Evolutionary conservation across 2,113 vertebrate genomes (phyloP).

Genomic region (Pelecanus crispus): DNA sequence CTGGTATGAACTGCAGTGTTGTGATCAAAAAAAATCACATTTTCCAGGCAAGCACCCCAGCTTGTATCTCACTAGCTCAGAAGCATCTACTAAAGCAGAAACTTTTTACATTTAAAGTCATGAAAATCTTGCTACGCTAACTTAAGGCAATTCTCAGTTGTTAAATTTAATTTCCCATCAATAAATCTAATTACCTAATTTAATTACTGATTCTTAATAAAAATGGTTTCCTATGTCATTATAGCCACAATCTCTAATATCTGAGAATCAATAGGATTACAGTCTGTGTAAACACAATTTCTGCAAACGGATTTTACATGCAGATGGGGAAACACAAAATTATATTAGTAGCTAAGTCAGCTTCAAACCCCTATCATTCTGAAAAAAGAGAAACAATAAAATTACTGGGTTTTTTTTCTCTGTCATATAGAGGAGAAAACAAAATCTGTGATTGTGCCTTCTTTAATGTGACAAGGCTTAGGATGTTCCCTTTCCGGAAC

Average conservation of each 20-base stretch:
- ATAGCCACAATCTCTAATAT: not conserved
- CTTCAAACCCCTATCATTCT: not conserved
- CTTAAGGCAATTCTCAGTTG: not conserved
- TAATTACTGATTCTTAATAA: slow-evolving; percentile 35
- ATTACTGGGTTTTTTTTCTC: not conserved
- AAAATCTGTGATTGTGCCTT: not conserved
- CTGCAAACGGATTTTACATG: not conserved
- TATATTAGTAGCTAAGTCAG: not conserved
- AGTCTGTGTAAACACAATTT: not conserved
- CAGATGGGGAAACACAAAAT: not conserved
- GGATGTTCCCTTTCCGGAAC: not conserved
- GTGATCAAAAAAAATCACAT: not conserved
- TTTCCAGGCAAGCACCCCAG: not conserved
- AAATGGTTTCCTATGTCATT: not conserved
- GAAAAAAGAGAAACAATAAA: not conserved
- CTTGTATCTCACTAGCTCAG: not conserved
- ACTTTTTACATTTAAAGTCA: not conserved
- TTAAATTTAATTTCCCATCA: slow-evolving; percentile 40
- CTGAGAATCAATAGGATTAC: not conserved
- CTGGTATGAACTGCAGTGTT: rapidly evolving
- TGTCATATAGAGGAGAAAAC: not conserved
- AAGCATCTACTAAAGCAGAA: not conserved
- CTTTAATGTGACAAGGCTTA: not conserved
- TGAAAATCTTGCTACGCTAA: not conserved
- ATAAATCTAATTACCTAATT: slow-evolving; percentile 46